Evolutionary conservation across 2,797 vertebrate species (phyloP), one percentile per base, ranked within the genome.

Genomic region (Carapus acus): DNA sequence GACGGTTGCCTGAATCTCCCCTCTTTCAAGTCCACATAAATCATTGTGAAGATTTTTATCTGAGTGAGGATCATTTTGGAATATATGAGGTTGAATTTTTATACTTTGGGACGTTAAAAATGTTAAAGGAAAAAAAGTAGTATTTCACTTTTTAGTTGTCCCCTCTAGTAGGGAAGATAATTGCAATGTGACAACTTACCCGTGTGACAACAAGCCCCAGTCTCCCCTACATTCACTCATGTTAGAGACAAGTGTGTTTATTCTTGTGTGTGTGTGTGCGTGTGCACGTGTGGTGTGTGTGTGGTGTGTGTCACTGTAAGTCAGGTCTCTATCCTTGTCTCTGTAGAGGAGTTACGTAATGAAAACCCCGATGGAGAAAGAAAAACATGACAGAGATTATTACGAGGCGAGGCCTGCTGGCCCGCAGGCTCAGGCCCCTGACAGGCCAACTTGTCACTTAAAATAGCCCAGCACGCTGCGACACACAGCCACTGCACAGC

Each of bases 261-360:
- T 23, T 24, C 17, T 31, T 48, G 37, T 29, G 33, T 45, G 22
- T 61, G 34, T 54, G 50, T 41, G 29, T 50, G 31, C 40, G 29
- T 50, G n/a, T n/a, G n/a, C n/a, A n/a, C n/a, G n/a, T n/a, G n/a
- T n/a, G n/a, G 22, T 61, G 34, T 54, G 50, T 41, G 29, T 50
- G 31, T 38, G 29, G 47, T 27, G 39, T 22, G 11, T 47, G 63
- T 62, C 73, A 62, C 48, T 60, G 19, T 38, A 50, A 67, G 38
- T 69, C 55, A 59, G 45, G 44, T 74, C 58, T 63, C 37, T 54
- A 24, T 37, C 45, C 47, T 16, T 48, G 53, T 55, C 48, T 47
- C 46, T 51, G 41, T 58, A 54, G 62, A 54, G 49, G 9, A n/a
- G 60, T 83, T 80, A 67, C 56, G 52, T 76, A 80, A 79, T 50